Base-by-base conservation (phyloP, 2,888 invertebrate species). In the Hyposoter didymator region DNA sequence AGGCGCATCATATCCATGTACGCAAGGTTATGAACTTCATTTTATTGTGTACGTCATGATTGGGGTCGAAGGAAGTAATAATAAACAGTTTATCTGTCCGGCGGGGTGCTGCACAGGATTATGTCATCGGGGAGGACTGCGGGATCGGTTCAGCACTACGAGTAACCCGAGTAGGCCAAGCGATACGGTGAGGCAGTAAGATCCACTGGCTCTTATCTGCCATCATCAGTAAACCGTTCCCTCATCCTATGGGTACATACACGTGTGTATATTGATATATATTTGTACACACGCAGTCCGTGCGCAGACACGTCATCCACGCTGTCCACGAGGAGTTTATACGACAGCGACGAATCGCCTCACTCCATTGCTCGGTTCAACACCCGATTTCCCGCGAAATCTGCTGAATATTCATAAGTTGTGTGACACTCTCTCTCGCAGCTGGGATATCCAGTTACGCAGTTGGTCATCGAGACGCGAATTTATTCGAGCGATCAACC, bases 31-130 rank as follows among this genome's bases (percentile, higher is more conserved):
- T 78, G 49, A 67, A 80, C 80, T 70, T 86, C 76, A 35, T 47
- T 17, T 35, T 59, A 66, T 49, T n/a, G 67, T 73, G 69, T 79
- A 75, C 45, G 10, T 17, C 55, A 70, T 74, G 69, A 69, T 39
- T 67, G 55, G 52, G 85, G 81, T 84, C 85, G 87, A 73, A 73
- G 88, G 88, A 87, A 90, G 90, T 89, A 92, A 92, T 91, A 91
- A 92, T 90, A 92, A 92, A 92, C 91, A 90, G 91, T 92, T 92
- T 92, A 91, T 91, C 92, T 88, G 88, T 89, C 86, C 82, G 88
- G 82, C 85, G 88, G 79, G 78, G 75, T 88, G 85, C 69, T 55
- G 88, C 89, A 89, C 90, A 89, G 90, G 91, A 92, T 92, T 91
- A 91, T 88, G 88, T 75, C 86, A 74, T 72, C 78, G 75, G 70